Evolutionary conservation across 2,113 vertebrate species (phyloP).

Genomic region (Lethenteron camtschaticum): DNA sequence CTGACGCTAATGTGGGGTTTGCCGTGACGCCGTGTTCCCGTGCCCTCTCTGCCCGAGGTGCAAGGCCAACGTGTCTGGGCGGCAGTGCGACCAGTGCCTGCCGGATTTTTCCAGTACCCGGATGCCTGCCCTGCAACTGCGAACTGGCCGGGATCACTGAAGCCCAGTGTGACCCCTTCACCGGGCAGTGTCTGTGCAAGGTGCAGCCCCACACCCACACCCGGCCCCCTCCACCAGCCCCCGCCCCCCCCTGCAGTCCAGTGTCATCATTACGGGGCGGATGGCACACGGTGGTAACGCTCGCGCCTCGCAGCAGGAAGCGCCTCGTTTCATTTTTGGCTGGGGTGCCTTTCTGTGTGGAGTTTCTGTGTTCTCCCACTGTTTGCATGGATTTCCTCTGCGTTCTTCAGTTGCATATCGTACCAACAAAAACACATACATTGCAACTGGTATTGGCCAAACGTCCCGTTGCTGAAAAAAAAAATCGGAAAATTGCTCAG

Average conservation of each 20-base stretch:
- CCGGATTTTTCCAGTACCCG: slow-evolving; percentile 58
- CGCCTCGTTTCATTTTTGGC: neutral
- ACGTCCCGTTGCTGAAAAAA: no score
- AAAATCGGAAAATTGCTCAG: no score
- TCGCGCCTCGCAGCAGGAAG: neutral
- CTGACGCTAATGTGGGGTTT: no score
- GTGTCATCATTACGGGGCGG: no score
- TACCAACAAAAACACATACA: no score
- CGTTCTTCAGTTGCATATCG: no score
- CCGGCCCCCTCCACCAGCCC: accelerated
- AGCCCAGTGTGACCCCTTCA: slow-evolving; percentile 37
- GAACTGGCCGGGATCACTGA: slow-evolving; percentile 42
- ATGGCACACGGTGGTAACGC: no score
- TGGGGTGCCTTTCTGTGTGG: neutral
- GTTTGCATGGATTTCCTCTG: no score
- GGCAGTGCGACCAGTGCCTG: slow-evolving; percentile 55
- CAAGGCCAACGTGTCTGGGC: slow-evolving; percentile 51
- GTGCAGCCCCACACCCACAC: slow-evolving; percentile 9
- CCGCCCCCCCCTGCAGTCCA: no score
- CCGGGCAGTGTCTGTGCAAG: slow-evolving; percentile 72
- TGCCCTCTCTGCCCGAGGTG: slow-evolving; percentile 27
- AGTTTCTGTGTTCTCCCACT: neutral
- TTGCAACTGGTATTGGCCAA: no score
- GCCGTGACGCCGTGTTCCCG: neutral
- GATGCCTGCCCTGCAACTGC: slow-evolving; percentile 54